Base-by-base conservation (phyloP, 2,113 vertebrate genomes). In the Chitala chitala region DNA sequence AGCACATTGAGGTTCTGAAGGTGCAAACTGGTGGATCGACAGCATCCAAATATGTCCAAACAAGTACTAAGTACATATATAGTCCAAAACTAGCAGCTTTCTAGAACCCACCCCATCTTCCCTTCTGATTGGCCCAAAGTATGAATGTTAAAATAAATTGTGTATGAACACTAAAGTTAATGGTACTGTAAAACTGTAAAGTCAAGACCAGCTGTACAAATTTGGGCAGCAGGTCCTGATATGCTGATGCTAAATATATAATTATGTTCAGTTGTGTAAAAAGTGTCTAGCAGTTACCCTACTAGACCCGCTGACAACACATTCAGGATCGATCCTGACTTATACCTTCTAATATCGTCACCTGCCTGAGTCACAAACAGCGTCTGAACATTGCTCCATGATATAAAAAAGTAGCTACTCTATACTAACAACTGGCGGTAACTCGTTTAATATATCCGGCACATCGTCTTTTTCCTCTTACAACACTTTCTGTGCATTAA, bases 341-440 rank as follows among this genome's bases (percentile, higher is more conserved):
- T 46, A 48, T 29, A 29, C 64, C 24, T 2, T 9, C 40, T 26
- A 46, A 66, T 44, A 46, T 24, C 44, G 44, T 48, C 22, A 48
- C 64, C 64, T 12, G 42, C 64, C 64, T 48, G 42, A 20, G 64
- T 68, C 64, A 48, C 12, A 20, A 36, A 68, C 26, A 68, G 9
- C 46, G 8, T 68, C 42, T 26, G 13, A 15, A 68, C 24, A 38
- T 46, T 29, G 15, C 44, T 22, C 38, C 15, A 68, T 46, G 42
- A 48, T 68, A 68, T 42, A 48, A 48, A 68, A 63, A 24, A 48
- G 64, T 24, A 68, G 64, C 64, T 68, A 68, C 64, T 68, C 40
- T 68, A 68, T 46, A 46, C 22, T 46, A 42, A 68, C 64, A 42
- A 68, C 64, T 68, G 64, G 46, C 64, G 33, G 56, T 31, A 20